Conservation (phyloP, 35 echinoderm and acorn worm species). For the Hemicentrotus pulcherrimus region DNA sequence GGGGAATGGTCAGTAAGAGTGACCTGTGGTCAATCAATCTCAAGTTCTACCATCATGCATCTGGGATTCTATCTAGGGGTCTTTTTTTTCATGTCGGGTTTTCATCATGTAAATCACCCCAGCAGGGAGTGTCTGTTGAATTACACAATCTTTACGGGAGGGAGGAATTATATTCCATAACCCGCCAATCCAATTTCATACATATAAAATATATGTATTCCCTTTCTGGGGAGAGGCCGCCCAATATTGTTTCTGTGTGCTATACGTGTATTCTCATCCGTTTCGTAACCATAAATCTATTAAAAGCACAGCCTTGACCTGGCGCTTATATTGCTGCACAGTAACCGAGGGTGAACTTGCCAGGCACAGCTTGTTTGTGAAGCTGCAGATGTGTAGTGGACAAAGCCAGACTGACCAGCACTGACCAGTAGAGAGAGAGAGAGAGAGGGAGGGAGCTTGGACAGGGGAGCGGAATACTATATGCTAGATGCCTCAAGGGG, state of each 20-base stretch:
- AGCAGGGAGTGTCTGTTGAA: neutral
- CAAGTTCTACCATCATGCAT: no score
- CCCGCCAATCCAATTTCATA: neutral
- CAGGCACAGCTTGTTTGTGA: neutral
- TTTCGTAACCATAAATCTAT: conserved; percentile 27
- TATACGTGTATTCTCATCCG: neutral
- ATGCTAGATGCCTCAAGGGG: neutral
- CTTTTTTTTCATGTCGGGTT: neutral
- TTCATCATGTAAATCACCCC: neutral
- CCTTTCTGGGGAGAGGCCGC: neutral
- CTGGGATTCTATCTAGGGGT: neutral
- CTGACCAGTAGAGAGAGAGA: neutral
- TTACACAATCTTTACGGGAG: conserved; percentile 18
- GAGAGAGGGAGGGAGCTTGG: neutral
- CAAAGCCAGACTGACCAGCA: neutral
- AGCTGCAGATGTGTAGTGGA: neutral
- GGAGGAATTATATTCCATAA: neutral
- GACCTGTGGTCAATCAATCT: no score
- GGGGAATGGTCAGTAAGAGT: no score
- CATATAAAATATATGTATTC: neutral
- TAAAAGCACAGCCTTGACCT: neutral
- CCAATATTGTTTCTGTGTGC: neutral
- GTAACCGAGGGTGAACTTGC: conserved; percentile 24
- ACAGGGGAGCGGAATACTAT: neutral
- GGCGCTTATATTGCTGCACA: conserved; percentile 18